Base-by-base conservation (phyloP, 2,888 invertebrate species). In the Tupiocoris notatus region DNA sequence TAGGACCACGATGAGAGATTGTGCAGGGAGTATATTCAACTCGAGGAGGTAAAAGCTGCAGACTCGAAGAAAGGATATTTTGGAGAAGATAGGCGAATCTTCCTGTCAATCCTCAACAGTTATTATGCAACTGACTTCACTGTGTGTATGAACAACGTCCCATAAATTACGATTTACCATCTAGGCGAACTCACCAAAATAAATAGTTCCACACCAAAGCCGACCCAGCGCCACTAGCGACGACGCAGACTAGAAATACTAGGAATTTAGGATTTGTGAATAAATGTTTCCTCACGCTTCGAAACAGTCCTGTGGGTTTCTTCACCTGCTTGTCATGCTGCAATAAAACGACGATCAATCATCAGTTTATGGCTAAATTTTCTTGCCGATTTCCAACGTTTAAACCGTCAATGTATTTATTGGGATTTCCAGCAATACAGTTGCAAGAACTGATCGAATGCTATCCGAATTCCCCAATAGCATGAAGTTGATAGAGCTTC, bases 211-310 rank as follows among this genome's bases (percentile, higher is more conserved):
- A 76, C 18, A 65, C 20, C 25, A 79, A 21, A 2, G 79, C 77
- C 68, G 67, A 68, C 54, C 64, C 68, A 7, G 75, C 56, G 20
- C 79, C 79, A 20, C 70, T 61, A 17, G 71, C 61, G 1, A 77
- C 21, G 24, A 78, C 78, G 75, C 79, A 79, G n/a, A 67, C 57
- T 22, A 79, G 24, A 54, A 77, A 79, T 17, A 79, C 75, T 16
- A 71, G 23, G 1, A 76, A 70, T 61, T 67, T 63, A 25, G 71
- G 20, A 64, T 76, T 70, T 9, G n/a, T 70, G 17, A 78, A 65
- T n/a, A 78, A 39, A 24, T 56, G 63, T 24, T 59, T 71, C 39
- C 21, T 75, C 39, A 61, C 70, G 58, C 59, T 23, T 17, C 23
- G 62, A 22, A 54, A 64, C 12, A 58, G 56, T 58, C 61, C 54